Evolutionary conservation across 2,888 invertebrate genomes (phyloP), one percentile per base, ranked within the genome.

Genomic region (Micoletzkya japonica): DNA sequence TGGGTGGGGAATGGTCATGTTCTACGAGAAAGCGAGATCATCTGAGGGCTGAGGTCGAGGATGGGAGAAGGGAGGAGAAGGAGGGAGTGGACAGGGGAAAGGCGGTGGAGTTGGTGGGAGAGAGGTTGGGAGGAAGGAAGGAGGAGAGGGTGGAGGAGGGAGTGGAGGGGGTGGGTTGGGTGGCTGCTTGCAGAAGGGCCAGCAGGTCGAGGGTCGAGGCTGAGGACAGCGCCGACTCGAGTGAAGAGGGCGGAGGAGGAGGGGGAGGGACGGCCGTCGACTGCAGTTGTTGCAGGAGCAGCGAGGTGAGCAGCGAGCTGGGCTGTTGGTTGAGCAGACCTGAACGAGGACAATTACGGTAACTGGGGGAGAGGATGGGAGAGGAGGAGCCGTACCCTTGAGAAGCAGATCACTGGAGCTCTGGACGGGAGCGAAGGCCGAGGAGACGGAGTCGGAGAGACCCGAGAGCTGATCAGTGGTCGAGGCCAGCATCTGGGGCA

Each of bases 201-300:
- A 52, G 52, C 28, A 52, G 52, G 52, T 6, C 17, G 24, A 24
- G 52, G 52, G 24, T 1, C 6, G 37, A 20, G 52, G 37, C 58
- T 57, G 37, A 64, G 32, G 37, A 58, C 56, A 63, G 52, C 58
- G 39, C 64, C 66, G 10, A 36, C 20, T 7, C 57, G 32, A 3
- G 56, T 39, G 36, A 44, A 20, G n/a, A 50, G 59, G 26, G 28
- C 20, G 17, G 49, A 17, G 59, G 49, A 14, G 58, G 70, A 44
- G 57, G 59, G 24, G 30, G 66, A 17, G 36, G 26, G 14, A 32
- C 60, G 4, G 54, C 32, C 30, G 66, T 44, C 24, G 69, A 57
- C 32, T 74, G 71, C 1, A 76, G 63, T n/a, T 75, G 76, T 57
- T 76, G 76, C 10, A 78, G 70, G 7, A 76, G 56, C 2, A 76